These are phyloP conservation scores for Prosapia bicincta DNA, from an alignment of 2,888 invertebrate species.

Conservation along the genomic window DNA sequence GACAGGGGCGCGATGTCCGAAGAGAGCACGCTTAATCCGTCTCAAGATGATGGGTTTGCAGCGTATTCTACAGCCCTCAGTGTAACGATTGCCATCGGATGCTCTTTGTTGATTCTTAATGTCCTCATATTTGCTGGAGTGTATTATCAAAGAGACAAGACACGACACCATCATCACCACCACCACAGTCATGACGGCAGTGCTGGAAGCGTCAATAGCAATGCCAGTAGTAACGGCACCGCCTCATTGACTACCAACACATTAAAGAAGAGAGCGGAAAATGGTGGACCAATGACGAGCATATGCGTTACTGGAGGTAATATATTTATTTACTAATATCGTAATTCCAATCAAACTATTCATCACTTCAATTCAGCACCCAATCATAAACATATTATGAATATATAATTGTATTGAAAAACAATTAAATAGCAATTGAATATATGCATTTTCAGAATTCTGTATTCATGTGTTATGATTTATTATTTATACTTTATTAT, in stretches of 20 bases:
- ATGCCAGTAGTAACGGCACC: conserved; percentile 42
- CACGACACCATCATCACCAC: conserved; percentile 43
- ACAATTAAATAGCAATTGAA: too few relatives aligned
- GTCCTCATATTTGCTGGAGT: conserved; percentile 81
- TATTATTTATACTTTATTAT: too few relatives aligned
- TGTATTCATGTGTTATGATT: too few relatives aligned
- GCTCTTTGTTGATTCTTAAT: conserved; percentile 67
- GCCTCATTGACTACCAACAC: conserved; percentile 22
- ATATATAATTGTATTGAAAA: too few relatives aligned
- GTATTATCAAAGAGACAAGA: conserved; percentile 68
- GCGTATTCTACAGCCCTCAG: conserved; percentile 88
- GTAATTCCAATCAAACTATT: too few relatives aligned
- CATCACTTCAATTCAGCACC: too few relatives aligned
- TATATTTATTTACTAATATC: too few relatives aligned
- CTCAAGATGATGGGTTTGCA: conserved; percentile 74
- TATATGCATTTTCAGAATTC: too few relatives aligned
- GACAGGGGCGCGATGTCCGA: conserved; percentile 43
- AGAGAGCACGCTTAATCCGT: conserved; percentile 47
- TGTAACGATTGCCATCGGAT: conserved; percentile 89
- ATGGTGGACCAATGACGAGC: conserved; percentile 40
- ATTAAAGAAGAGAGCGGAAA: conserved; percentile 38
- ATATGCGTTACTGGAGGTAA: conserved; percentile 40
- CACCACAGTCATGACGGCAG: conserved; percentile 43
- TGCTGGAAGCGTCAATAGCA: conserved; percentile 46
- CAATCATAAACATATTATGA: too few relatives aligned